phyloP scores from a whole-genome alignment of 2,797 vertebrate genomes.

The Propithecus perrieri region DNA sequence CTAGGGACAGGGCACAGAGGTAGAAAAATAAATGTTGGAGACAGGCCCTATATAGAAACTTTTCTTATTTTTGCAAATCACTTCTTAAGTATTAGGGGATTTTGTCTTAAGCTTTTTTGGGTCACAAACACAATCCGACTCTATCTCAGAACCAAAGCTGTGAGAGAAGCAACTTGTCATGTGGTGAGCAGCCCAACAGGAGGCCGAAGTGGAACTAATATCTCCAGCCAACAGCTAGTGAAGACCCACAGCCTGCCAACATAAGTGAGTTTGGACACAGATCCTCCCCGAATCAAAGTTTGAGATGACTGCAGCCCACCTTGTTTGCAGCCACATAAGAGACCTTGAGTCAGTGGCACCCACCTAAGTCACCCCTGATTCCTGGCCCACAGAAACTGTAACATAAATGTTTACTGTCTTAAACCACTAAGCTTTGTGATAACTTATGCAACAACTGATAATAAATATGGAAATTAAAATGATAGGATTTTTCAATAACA shows the following conservation, averaged over 20 bases:
- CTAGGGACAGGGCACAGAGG: neutral
- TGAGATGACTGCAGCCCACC: neutral
- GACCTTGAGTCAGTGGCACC: neutral
- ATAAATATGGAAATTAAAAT: neutral
- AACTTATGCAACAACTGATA: neutral
- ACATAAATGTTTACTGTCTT: neutral
- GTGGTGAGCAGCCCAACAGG: neutral
- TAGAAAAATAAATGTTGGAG: neutral
- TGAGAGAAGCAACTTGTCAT: neutral
- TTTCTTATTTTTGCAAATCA: constrained; percentile 36
- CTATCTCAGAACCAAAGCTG: neutral
- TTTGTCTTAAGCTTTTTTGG: neutral
- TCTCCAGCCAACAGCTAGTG: neutral
- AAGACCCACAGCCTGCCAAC: neutral
- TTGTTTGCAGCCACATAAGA: neutral
- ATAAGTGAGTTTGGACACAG: neutral
- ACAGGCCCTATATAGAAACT: neutral
- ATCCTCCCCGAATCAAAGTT: neutral
- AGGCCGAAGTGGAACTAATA: neutral
- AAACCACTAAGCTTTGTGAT: neutral
- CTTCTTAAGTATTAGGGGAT: neutral
- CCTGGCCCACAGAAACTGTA: neutral
- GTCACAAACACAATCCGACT: neutral
- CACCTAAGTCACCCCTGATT: neutral
- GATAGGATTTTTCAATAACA: neutral